A percentile compares a stretch with the other conserved stretches of the same genome.
These are phyloP conservation scores for Gymnobelideus leadbeateri DNA, from an alignment of 2,113 vertebrate species.

Conservation along the genomic window DNA sequence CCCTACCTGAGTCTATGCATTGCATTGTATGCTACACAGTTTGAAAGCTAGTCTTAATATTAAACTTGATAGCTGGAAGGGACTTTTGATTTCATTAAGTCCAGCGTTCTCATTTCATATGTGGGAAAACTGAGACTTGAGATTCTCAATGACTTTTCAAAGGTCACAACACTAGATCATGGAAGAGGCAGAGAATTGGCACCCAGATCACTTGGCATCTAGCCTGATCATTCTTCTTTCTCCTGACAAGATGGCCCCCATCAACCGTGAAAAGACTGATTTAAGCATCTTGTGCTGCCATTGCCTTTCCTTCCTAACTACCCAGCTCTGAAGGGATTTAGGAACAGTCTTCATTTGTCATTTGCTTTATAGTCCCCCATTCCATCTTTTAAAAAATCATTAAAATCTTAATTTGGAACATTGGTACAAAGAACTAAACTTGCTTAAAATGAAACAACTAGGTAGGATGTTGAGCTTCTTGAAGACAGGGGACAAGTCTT, in stretches of 20 bases:
- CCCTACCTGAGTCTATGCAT: not conserved
- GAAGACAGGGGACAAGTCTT: not conserved
- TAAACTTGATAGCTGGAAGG: not conserved
- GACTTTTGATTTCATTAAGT: not conserved
- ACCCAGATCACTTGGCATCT: not conserved
- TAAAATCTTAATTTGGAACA: not conserved
- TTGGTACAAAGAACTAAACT: not conserved
- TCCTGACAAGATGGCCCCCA: conserved; percentile 52
- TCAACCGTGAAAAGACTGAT: conserved; percentile 38
- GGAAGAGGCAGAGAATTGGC: not conserved
- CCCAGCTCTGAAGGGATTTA: not conserved
- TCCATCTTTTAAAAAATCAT: not conserved
- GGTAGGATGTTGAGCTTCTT: not conserved
- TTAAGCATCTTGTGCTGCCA: conserved; percentile 44
- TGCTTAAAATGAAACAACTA: not conserved
- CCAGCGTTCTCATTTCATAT: not conserved
- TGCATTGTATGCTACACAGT: not conserved
- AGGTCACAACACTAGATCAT: not conserved
- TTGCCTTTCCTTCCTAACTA: conserved; percentile 47
- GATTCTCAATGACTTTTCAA: not conserved
- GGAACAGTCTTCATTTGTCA: conserved; percentile 18
- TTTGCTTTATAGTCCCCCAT: conserved; percentile 21
- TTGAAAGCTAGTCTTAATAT: not conserved
- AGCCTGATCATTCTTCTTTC: not conserved
- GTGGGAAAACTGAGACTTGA: not conserved